A percentile compares a stretch with the other conserved stretches of the same genome.
Conservation (phyloP, 2,113 vertebrate genomes). For the Heliornis fulica region DNA sequence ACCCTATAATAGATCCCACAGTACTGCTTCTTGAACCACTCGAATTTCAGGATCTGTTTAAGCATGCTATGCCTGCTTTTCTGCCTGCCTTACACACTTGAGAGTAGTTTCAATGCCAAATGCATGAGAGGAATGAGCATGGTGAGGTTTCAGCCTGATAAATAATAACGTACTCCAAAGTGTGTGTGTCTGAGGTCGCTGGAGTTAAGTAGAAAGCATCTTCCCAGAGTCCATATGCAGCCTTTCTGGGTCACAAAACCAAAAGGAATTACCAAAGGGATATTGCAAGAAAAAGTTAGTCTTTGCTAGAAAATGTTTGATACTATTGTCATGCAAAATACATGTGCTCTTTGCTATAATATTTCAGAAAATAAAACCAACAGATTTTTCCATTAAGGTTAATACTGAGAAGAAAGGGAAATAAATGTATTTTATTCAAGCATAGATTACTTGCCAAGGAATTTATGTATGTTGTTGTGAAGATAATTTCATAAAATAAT, state of each 20-base stretch:
- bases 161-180: not conserved
- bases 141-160: fast-evolving
- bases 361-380: not conserved
- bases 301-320: not conserved
- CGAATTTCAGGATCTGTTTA: not conserved
- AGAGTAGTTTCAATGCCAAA: not conserved
- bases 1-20: not conserved
- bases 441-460: not conserved
- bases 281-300: fast-evolving
- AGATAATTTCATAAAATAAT: not conserved
- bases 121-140: not conserved
- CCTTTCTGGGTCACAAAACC: not conserved
- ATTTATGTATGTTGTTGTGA: not conserved
- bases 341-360: fast-evolving
- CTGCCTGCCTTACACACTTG: not conserved
- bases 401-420: not conserved
- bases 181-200: not conserved
- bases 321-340: not conserved
- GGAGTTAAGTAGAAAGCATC: not conserved
- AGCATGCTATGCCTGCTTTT: not conserved
- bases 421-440: not conserved
- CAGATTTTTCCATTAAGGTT: not conserved
- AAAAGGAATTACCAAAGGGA: not conserved
- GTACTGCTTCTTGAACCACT: fast-evolving
- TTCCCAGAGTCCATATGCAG: not conserved